These are phyloP conservation scores for Xiphias gladius DNA, from an alignment of 2,113 vertebrate genomes.

Conservation along the genomic window DNA sequence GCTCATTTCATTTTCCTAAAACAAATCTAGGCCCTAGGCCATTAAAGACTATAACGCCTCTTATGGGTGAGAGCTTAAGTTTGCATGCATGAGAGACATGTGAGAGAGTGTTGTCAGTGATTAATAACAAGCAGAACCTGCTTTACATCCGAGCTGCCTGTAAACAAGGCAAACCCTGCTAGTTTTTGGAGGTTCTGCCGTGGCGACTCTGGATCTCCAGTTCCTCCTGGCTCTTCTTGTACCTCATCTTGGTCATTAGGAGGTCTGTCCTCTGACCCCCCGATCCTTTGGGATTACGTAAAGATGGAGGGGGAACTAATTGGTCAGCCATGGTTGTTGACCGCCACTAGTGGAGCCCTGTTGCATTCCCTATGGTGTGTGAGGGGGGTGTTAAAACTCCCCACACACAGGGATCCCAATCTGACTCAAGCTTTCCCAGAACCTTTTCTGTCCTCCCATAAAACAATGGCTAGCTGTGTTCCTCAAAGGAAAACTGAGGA, in stretches of 20 bases:
- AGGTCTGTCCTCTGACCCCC: slow-evolving; percentile 45
- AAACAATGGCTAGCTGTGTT: slow-evolving; percentile 80
- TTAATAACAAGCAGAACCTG: slow-evolving; percentile 73
- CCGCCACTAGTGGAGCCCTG: slow-evolving; percentile 16
- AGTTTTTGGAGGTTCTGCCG: slow-evolving; percentile 27
- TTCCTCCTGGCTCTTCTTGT: slow-evolving; percentile 33
- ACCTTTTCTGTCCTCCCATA: slow-evolving; percentile 46
- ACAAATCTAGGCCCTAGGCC: slow-evolving; percentile 65
- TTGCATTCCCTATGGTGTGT: slow-evolving; percentile 36
- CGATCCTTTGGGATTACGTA: slow-evolving; percentile 44
- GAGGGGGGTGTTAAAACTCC: slow-evolving; percentile 30
- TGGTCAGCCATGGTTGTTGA: slow-evolving; percentile 45
- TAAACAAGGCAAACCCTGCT: slow-evolving; percentile 53
- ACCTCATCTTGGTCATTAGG: slow-evolving; percentile 35
- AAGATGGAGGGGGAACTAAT: slow-evolving; percentile 60
- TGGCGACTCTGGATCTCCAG: slow-evolving; percentile 18
- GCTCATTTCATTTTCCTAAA: slow-evolving; percentile 76
- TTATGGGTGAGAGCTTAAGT: slow-evolving; percentile 50
- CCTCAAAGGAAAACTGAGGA: slow-evolving; percentile 30
- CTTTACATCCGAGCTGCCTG: slow-evolving; percentile 60
- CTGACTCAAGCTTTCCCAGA: slow-evolving; percentile 75
- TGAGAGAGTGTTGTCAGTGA: slow-evolving; percentile 74
- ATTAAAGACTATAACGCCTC: slow-evolving; percentile 57
- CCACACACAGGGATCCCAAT: slow-evolving; percentile 47
- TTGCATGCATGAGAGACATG: slow-evolving; percentile 67